Base-by-base conservation (phyloP, 2,888 invertebrate species). In the Iselma pallidipennis region DNA sequence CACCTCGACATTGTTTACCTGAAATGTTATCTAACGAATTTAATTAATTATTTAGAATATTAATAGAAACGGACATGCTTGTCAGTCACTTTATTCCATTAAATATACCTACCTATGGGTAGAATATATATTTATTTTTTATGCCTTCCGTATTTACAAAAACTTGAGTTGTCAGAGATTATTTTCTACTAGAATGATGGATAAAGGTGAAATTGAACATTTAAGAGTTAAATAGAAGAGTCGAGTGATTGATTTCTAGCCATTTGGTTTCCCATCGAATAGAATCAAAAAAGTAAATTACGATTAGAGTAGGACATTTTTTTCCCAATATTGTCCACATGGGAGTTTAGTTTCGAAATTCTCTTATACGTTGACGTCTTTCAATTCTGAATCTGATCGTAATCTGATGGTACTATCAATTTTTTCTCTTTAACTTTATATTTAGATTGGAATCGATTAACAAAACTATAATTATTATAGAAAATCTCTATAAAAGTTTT, bases 1-100 rank as follows among this genome's bases (percentile, higher is more conserved):
- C 52, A 6, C 23, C 49, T 16, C 33, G 10, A 33, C 49, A 25
- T 33, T 59, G 59, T 59, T 54, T 54, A 59, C 59, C 49, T 57
- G 50, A 10, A 33, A 49, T 49, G 23, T 55, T 52, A 26, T 21
- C 51, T 51, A 45, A 16, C 31, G 49, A 54, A 54, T 54, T 54
- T 59, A 59, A 59, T 59, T 59, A 59, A 59, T 54, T 59, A 48
- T 49, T 37, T 48, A 19, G 33, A n/a, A 19, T 45, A 45, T 55
- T 48, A 42, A 14, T 57, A 50, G 14, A 23, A 33, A 51, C 42
- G 50, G 42, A 57, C 28, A 37, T 57, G 26, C 49, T 33, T 57
- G 57, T 50, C 48, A 57, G 37, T 37, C 16, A 37, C 16, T 7
- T 14, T 16, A n/a, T n/a, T n/a, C n/a, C n/a, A n/a, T n/a, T 16